Base-by-base conservation (phyloP, 1,140 invertebrate species). In the Bombus terrestris region DNA sequence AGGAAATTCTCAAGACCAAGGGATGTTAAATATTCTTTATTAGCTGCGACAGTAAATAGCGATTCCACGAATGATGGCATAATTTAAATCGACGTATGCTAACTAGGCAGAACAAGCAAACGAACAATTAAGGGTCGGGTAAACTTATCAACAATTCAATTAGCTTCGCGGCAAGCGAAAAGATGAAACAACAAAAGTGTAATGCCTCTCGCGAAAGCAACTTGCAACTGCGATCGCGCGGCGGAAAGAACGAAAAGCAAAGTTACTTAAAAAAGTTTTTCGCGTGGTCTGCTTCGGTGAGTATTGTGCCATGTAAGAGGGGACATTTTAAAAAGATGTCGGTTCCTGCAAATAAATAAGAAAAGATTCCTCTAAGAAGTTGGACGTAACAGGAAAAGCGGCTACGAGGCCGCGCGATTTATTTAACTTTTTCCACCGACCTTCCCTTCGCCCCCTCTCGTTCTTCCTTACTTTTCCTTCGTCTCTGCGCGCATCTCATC, bases 401-500 rank as follows among this genome's bases (percentile, higher is more conserved):
- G 74, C 88, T 84, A 87, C 89, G 15, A 59, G 47, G 22, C 47
- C 18, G 47, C 13, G 15, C 74, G 92, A 93, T 94, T 94, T 94
- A 93, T 94, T 93, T 92, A 93, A 93, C 91, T 93, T 93, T 91
- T 92, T 92, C 86, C 35, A 88, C 75, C 74, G 76, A 81, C 89
- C 6, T 22, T 22, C 3, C 47, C 53, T 22, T n/a, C 3, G 32
- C 35, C 72, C 35, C 25, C 0, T 3, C 47, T 12, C n/a, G 0
- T 32, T 2, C 9, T n/a, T 12, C 25, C 37, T 22, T 53, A 28
- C 28, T 9, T 72, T 41, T 32, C 28, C 41, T 73, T 89, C 90
- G 90, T 92, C 91, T 92, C 93, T 93, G 93, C 93, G 91, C 91
- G 91, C 90, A 90, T 92, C 91, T 94, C 93, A 93, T 93, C 93